Base-by-base conservation (phyloP, 2,888 invertebrate species). In the Orchestes rusci region DNA sequence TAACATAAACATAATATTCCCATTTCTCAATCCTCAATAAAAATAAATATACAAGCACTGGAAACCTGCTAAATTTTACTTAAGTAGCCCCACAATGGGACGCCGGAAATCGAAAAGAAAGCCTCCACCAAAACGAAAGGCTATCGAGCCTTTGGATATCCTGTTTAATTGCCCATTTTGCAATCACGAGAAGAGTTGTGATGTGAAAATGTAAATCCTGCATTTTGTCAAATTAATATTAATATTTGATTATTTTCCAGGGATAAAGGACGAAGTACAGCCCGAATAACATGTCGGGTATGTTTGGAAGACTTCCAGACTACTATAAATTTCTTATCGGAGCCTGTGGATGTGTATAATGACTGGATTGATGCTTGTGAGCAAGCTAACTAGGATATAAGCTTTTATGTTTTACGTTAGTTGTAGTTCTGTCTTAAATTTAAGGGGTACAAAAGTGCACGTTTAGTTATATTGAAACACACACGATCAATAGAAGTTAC, bases 341-440 rank as follows among this genome's bases (percentile, higher is more conserved):
- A 99, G 68, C 87, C 97, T 4, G 84, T 99, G 55, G 99, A 99
- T 74, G 97, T 99, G 12, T 99, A 97, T 67, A 95, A 96, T 70
- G 96, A 97, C 67, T 99, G 97, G 97, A 95, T 99, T 48, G 97
- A 99, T 74, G 97, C 96, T 1, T 99, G 97, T 72, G 97, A 99
- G 75, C 80, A 75, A 59, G 96, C 95, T 43, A 99, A 93, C 69
- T 50, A 43, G 30, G 5, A 23, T 36, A 8, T 36, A 17, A 23
- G 36, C 8, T 36, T 17, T 16, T 15, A 8, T 7, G 16, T 15
- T 7, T 32, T 32, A 32, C n/a, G n/a, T n/a, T n/a, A n/a, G n/a
- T n/a, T n/a, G n/a, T n/a, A n/a, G n/a, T n/a, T n/a, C n/a, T n/a
- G n/a, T n/a, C n/a, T n/a, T n/a, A n/a, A n/a, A n/a, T n/a, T n/a